Evolutionary conservation across 2,888 invertebrate species (phyloP).

Genomic region (Catocala fraxini): DNA sequence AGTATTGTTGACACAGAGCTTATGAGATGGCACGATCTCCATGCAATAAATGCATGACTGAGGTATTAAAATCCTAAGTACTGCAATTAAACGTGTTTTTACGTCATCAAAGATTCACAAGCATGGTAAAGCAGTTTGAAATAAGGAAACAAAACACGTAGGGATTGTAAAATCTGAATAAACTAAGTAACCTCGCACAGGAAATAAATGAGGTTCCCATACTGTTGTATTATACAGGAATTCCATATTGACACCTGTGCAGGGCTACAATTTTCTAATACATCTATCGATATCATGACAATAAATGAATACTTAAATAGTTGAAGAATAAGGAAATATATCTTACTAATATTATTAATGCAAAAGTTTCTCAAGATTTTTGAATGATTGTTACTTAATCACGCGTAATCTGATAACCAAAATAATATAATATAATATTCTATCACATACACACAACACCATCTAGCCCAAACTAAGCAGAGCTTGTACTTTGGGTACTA

Average conservation of each 20-base stretch:
- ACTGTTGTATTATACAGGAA: conserved; percentile 2
- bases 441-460: no score
- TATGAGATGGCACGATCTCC: conserved; percentile 14
- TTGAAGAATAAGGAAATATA: no score
- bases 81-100: conserved; percentile 32
- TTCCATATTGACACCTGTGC: neutral
- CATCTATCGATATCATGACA: neutral
- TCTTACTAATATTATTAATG: no score
- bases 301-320: no score
- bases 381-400: no score
- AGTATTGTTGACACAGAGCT: conserved; percentile 10
- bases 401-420: no score
- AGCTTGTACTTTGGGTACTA: no score
- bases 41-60: conserved; percentile 33
- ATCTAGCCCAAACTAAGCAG: no score
- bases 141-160: conserved; percentile 38
- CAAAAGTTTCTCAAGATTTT: no score
- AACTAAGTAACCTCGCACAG: neutral
- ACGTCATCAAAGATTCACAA: conserved; percentile 25
- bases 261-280: conserved; percentile 2
- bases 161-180: conserved; percentile 11
- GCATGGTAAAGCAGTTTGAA: conserved; percentile 24
- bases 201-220: conserved; percentile 3
- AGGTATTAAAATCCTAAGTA: conserved; percentile 30
- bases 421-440: no score